phyloP scores from a whole-genome alignment of 2,113 vertebrate genomes.

The Regulus satrapa region DNA sequence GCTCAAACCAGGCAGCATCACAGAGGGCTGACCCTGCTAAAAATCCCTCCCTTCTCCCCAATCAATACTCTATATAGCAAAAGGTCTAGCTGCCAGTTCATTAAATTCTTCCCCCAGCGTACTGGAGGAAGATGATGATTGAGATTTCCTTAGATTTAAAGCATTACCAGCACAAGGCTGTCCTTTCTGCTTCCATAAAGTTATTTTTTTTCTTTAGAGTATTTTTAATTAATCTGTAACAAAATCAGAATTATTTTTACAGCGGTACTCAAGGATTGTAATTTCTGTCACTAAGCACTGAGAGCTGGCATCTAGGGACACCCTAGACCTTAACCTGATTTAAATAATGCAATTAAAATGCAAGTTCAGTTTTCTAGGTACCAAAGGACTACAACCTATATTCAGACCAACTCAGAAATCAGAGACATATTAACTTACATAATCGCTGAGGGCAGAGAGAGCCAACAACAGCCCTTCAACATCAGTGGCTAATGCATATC shows the following conservation, averaged over 20 bases:
- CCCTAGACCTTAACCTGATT: neutral
- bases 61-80: rapidly evolving
- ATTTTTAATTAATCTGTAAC: neutral
- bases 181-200: neutral
- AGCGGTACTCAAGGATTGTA: neutral
- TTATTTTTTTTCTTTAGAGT: neutral
- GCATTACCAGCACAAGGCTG: neutral
- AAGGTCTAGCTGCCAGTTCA: neutral
- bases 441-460: neutral
- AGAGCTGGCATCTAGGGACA: neutral
- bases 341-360: neutral
- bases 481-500: neutral
- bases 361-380: neutral
- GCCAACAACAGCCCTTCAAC: neutral
- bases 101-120: neutral
- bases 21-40: neutral
- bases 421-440: neutral
- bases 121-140: neutral
- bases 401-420: neutral
- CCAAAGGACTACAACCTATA: neutral
- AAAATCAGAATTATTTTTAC: neutral
- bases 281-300: neutral
- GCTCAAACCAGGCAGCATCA: neutral
- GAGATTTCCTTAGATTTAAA: neutral
- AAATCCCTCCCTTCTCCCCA: neutral